Conservation (phyloP, 92 coral and sea anemone genomes). For the Parazoanthus darwini region DNA sequence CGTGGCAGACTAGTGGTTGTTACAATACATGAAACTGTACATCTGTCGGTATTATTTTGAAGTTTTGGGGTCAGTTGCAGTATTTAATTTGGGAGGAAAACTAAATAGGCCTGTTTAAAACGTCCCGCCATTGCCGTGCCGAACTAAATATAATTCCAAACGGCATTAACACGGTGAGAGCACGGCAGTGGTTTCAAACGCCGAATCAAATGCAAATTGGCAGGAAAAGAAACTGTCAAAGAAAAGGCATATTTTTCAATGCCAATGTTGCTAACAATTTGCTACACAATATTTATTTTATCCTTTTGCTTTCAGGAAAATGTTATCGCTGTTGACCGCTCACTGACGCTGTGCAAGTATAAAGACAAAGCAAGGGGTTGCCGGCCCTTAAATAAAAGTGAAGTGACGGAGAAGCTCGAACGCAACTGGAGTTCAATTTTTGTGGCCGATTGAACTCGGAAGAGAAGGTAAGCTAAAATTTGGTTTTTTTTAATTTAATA, state of each 20-base stretch:
- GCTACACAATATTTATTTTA: constrained; percentile 4
- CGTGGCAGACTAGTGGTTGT: too few relatives aligned
- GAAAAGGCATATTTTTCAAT: constrained; percentile 1
- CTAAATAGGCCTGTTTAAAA: constrained; percentile 14
- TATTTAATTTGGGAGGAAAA: constrained; percentile 5
- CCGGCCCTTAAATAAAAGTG: constrained; percentile 8
- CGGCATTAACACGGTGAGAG: constrained; percentile 17
- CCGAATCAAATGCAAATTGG: constrained; percentile 4
- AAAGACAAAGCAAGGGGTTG: constrained; percentile 8
- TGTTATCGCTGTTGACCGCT: constrained; percentile 5
- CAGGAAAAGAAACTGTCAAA: constrained; percentile 7
- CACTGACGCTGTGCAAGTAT: constrained; percentile 9
- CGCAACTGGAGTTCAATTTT: constrained; percentile 8
- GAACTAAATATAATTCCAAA: constrained; percentile 2
- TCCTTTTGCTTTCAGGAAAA: constrained; percentile 7
- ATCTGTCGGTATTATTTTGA: neutral
- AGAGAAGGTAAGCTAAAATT: constrained; percentile 6
- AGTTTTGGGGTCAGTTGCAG: constrained; percentile 2
- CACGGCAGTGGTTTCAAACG: constrained; percentile 29
- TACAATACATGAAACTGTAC: constrained; percentile 1
- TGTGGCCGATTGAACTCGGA: constrained; percentile 10
- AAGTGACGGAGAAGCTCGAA: constrained; percentile 9
- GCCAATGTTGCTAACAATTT: constrained; percentile 7
- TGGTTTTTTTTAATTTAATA: neutral
- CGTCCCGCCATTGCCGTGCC: constrained; percentile 13